phyloP scores from a whole-genome alignment of 2,113 vertebrate genomes.

The Ginglymostoma cirratum region DNA sequence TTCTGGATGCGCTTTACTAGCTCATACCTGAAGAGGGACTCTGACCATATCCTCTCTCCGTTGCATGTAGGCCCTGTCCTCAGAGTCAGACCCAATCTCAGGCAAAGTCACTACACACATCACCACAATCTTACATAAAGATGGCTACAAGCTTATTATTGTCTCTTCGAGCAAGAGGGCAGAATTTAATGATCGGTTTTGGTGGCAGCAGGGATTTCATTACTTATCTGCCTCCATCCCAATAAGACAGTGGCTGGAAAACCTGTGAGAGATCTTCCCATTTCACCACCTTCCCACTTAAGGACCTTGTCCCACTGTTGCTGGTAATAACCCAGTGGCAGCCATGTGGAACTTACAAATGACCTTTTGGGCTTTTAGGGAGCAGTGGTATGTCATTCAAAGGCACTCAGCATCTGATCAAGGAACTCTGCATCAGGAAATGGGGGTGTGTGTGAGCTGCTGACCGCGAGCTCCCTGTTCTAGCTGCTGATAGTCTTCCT shows the following conservation, averaged over 20 bases:
- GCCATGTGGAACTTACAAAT: too few species aligned
- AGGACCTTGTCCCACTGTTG: neutral
- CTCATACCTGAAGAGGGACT: neutral
- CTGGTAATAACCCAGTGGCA: neutral
- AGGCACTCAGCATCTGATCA: neutral
- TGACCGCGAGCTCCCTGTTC: too few species aligned
- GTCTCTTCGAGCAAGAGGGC: neutral
- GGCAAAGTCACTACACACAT: neutral
- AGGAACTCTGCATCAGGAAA: neutral
- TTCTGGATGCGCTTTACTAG: neutral
- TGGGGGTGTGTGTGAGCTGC: too few species aligned
- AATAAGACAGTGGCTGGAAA: neutral
- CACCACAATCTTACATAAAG: neutral
- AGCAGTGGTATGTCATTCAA: neutral
- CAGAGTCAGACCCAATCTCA: neutral
- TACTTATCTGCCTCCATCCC: neutral
- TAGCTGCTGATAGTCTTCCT: too few species aligned
- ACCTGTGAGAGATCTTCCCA: too few species aligned
- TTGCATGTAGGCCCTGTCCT: neutral
- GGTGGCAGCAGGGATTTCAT: neutral
- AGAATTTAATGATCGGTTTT: neutral
- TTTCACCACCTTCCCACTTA: neutral
- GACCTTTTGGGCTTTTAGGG: neutral
- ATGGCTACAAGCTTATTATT: neutral
- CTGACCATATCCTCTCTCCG: neutral